Base-by-base conservation (phyloP, 2,797 vertebrate species). In the Allobates femoralis region DNA sequence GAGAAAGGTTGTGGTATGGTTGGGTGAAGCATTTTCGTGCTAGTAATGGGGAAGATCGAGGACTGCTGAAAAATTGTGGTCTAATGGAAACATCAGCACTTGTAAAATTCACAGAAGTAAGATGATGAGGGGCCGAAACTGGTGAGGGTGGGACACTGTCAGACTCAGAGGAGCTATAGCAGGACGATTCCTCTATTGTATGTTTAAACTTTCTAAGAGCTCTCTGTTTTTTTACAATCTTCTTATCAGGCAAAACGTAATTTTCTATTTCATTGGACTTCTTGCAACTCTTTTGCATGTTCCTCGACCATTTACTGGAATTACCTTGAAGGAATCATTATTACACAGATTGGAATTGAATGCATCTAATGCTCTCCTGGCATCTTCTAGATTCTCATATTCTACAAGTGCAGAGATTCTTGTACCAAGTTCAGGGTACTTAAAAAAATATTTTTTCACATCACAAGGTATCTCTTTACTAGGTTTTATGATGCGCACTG, bases 401-500 rank as follows among this genome's bases (percentile, higher is more conserved):
- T 95, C 96, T 81, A 96, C 93, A 87, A 95, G 92, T 0, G 93
- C 95, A 0, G 95, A 96, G 84, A 93, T 85, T 8, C 90, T 90
- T 62, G 91, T 93, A 73, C 95, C 92, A 23, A 96, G 92, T 91
- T 95, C 93, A 0, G 91, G 91, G 90, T 96, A 94, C 0, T 86
- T 89, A 32, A 92, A 88, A 0, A 90, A 18, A 2, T 94, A 95
- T 21, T 86, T 91, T 78, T 92, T 92, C 62, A 96, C 90, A 0
- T 95, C 94, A 0, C 89, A 81, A 3, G 96, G 95, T 34, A 96
- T 89, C 83, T 95, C 93, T 66, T 94, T 92, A 53, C 94, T 95
- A 0, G 96, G 96, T 10, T 91, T 90, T 84, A 97, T 93, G 51
- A 96, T 91, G 26, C 94, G 93, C 84, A 96, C 89, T 51, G 94